phyloP scores from a whole-genome alignment of 2,888 invertebrate species.

The Poecilobothrus nobilitatus region DNA sequence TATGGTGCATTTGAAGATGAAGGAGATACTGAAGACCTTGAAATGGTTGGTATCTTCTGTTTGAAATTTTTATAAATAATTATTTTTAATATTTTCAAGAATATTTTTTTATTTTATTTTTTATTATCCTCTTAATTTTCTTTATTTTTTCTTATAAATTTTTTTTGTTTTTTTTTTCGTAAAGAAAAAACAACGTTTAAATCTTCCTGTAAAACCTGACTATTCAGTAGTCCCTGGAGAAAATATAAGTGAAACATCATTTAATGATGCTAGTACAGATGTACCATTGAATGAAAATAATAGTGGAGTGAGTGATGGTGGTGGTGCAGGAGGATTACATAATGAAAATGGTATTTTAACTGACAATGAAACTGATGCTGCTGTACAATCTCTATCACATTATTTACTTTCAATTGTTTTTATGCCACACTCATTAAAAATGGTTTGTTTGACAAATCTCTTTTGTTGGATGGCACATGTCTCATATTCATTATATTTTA shows the following conservation, averaged over 20 bases:
- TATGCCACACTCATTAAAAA: slow-evolving; percentile 79
- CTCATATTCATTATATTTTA: slow-evolving; percentile 92
- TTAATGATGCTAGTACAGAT: slow-evolving; percentile 22
- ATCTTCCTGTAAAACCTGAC: slow-evolving; percentile 22
- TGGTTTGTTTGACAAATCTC: slow-evolving; percentile 85
- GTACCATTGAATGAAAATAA: slow-evolving; percentile 19
- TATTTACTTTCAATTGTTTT: slow-evolving; percentile 83
- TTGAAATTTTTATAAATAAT: not conserved
- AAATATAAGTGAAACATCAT: slow-evolving; percentile 27
- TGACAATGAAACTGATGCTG: slow-evolving; percentile 33
- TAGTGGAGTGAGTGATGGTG: slow-evolving; percentile 24
- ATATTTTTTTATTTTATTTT: no score
- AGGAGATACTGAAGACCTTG: slow-evolving; percentile 15
- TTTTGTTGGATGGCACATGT: slow-evolving; percentile 99
- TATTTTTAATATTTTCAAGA: not conserved
- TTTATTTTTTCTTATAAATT: not conserved
- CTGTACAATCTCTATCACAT: slow-evolving; percentile 54
- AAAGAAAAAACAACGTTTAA: slow-evolving; percentile 9
- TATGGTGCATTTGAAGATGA: slow-evolving; percentile 48
- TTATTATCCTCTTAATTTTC: not conserved
- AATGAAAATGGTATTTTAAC: slow-evolving; percentile 17
- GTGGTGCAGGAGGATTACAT: slow-evolving; percentile 19
- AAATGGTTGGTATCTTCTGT: not conserved
- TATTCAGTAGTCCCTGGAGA: slow-evolving; percentile 26
- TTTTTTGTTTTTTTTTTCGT: not conserved